Conservation (phyloP, 2,888 invertebrate species). For the Coelinius sp. region DNA sequence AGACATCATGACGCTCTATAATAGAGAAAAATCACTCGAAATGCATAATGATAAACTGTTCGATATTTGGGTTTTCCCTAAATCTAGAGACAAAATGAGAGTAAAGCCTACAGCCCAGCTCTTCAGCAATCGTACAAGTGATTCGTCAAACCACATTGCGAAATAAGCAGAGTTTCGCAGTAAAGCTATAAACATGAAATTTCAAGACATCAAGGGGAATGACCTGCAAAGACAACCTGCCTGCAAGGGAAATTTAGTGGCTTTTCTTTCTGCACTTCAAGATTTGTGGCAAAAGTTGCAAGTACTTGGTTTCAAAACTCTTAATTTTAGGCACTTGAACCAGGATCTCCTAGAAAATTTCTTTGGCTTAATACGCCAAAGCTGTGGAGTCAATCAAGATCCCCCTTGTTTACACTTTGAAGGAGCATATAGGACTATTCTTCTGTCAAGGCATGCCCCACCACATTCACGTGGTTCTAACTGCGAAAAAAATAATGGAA, state of each 20-base stretch:
- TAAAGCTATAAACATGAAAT: neutral
- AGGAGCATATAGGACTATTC: neutral
- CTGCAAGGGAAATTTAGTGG: constrained; percentile 14
- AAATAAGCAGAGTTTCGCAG: too few species aligned
- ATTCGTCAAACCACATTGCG: too few species aligned
- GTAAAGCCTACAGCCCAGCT: too few species aligned
- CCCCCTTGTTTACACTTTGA: constrained; percentile 25
- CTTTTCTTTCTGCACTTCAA: constrained; percentile 24
- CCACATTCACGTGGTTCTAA: neutral
- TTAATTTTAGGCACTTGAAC: constrained; percentile 20
- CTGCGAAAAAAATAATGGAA: neutral
- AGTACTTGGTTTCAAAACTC: neutral
- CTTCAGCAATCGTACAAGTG: too few species aligned
- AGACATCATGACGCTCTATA: too few species aligned
- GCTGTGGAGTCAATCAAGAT: constrained; percentile 14
- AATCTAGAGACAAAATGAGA: too few species aligned
- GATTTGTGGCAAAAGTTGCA: constrained; percentile 27
- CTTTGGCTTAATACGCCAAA: constrained; percentile 17
- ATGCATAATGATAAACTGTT: too few species aligned
- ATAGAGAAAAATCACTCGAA: too few species aligned
- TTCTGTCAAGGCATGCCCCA: neutral
- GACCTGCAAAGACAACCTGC: neutral
- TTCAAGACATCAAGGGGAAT: neutral
- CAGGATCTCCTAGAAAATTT: constrained; percentile 32
- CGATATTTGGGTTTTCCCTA: too few species aligned